These are phyloP conservation scores for Volucella inanis DNA, from an alignment of 2,888 invertebrate species.

Conservation along the genomic window DNA sequence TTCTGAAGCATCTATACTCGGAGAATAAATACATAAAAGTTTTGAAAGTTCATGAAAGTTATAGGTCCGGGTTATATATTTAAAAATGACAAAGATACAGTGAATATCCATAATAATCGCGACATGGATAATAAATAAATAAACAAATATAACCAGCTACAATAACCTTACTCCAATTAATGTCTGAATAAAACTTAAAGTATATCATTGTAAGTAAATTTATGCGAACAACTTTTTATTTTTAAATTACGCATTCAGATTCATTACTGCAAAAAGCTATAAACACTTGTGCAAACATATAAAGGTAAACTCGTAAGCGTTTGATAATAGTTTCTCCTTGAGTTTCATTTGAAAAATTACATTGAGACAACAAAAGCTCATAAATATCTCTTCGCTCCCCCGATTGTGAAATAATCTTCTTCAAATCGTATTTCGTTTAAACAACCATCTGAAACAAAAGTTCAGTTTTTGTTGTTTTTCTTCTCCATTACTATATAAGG, in stretches of 20 bases:
- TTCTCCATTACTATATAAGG: too few species aligned
- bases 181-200: slow-evolving; percentile 36
- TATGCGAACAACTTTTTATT: neutral
- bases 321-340: slow-evolving; percentile 66
- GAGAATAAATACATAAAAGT: too few species aligned
- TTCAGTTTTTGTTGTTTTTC: too few species aligned
- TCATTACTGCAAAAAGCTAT: slow-evolving; percentile 4
- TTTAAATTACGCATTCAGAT: slow-evolving; percentile 33
- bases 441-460: too few species aligned
- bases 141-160: too few species aligned
- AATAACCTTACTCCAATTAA: neutral
- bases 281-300: slow-evolving; percentile 18
- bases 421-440: neutral
- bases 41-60: too few species aligned
- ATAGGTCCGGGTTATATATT: too few species aligned
- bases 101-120: too few species aligned
- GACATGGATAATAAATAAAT: too few species aligned
- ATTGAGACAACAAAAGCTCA: slow-evolving; percentile 78
- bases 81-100: too few species aligned
- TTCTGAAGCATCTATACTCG: too few species aligned
- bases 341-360: slow-evolving; percentile 76
- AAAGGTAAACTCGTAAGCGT: neutral
- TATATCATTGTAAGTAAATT: slow-evolving; percentile 28
- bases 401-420: slow-evolving; percentile 41
- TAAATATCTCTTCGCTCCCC: slow-evolving; percentile 76